Evolutionary conservation across 2,113 vertebrate genomes (phyloP).

Genomic region (Sapayoa aenigma): DNA sequence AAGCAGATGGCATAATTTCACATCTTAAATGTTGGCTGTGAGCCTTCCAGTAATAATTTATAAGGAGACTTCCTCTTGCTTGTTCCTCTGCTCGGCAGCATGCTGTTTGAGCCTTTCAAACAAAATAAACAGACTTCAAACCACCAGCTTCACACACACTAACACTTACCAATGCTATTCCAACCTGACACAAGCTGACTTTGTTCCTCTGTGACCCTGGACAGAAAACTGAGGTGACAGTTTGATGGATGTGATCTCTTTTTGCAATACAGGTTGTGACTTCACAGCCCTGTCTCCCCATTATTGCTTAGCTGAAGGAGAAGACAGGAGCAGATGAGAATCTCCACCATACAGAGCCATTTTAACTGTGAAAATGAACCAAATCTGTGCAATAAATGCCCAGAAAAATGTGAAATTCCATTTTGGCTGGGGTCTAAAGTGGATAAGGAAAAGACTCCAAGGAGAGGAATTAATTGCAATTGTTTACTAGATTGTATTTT

Average conservation of each 20-base stretch:
- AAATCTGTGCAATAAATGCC: neutral
- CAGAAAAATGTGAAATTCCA: neutral
- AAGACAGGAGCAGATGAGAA: slow-evolving; percentile 14
- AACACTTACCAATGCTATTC: slow-evolving; percentile 70
- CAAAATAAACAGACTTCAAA: slow-evolving; percentile 72
- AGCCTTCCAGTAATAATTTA: slow-evolving; percentile 68
- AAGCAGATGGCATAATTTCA: slow-evolving; percentile 70
- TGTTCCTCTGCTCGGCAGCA: slow-evolving; percentile 59
- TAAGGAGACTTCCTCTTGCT: slow-evolving; percentile 58
- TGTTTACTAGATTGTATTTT: neutral
- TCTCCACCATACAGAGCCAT: neutral
- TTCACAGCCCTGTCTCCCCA: slow-evolving; percentile 58
- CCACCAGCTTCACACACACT: slow-evolving; percentile 69
- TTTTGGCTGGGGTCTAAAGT: neutral
- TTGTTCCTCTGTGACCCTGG: slow-evolving; percentile 71
- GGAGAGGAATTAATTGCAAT: neutral
- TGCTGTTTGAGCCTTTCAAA: slow-evolving; percentile 73
- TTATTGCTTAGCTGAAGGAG: slow-evolving; percentile 41
- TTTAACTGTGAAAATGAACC: slow-evolving; percentile 28
- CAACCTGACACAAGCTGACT: slow-evolving; percentile 68
- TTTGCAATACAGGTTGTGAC: slow-evolving; percentile 73
- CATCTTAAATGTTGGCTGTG: slow-evolving; percentile 46
- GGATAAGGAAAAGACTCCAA: neutral
- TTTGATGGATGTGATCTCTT: slow-evolving; percentile 76
- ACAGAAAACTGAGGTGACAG: slow-evolving; percentile 70